Base-by-base conservation (phyloP, 2,113 vertebrate species). In the Harpagus bidentatus region DNA sequence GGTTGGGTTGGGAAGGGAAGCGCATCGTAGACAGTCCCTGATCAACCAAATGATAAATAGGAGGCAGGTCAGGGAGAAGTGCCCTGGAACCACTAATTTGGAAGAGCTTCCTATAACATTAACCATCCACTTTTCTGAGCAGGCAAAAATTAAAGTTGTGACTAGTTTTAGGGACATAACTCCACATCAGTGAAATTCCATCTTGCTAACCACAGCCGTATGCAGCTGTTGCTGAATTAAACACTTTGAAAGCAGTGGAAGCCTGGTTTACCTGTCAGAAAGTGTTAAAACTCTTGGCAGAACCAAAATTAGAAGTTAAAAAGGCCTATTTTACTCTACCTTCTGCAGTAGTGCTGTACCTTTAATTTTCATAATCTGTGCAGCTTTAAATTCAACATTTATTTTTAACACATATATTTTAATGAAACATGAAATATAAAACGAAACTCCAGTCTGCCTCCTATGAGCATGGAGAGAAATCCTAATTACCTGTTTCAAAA, bases 401-500 rank as follows among this genome's bases (percentile, higher is more conserved):
- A 98, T 98, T 98, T 98, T 98, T 98, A 97, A 98, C 97, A 98
- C 90, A 96, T 98, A 97, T 98, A 98, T 98, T 98, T 98, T 98
- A 98, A 98, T 98, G 97, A 98, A 98, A 98, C 98, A 98, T 97
- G 97, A 98, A 98, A 97, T 98, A 98, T 97, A 98, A 98, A 98
- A 97, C 2, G 97, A 97, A 98, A 97, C 96, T 97, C 91, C 94
- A 98, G 96, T 96, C 97, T 98, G 93, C 97, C 96, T 98, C 88
- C 95, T 97, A 97, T 96, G 96, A 97, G 96, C 98, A 98, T 63
- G 97, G 97, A 98, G 96, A 98, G 98, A 98, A 98, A 98, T 98
- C 97, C 98, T 98, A 98, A 98, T 98, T 98, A 98, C 97, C 97
- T 98, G 97, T 98, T 98, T 98, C 98, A 98, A 98, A 98, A 98